Percentiles rank a stretch among this genome's conserved stretches.
These are phyloP conservation scores for Parazoanthus darwini DNA, from an alignment of 92 coral and sea anemone genomes.

Conservation along the genomic window DNA sequence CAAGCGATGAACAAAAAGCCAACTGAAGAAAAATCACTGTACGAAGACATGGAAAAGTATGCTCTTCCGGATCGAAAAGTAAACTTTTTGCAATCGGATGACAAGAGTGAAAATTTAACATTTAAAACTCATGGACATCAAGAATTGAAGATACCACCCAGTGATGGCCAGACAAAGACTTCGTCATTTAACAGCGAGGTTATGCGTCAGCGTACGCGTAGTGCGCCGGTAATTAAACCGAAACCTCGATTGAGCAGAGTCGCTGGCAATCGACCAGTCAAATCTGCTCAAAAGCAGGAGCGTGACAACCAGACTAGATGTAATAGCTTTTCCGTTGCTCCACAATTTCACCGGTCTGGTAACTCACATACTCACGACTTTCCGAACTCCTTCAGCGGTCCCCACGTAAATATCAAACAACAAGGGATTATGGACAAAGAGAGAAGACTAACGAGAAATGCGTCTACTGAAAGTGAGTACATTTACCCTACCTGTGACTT, in stretches of 20 bases:
- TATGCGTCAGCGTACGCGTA: conserved; percentile 10
- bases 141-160: not conserved
- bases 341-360: not conserved
- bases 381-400: not conserved
- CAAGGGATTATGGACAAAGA: not conserved
- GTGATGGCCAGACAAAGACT: not conserved
- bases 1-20: not conserved
- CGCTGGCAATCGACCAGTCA: not conserved
- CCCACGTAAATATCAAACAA: not conserved
- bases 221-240: conserved; percentile 6
- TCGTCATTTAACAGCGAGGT: not conserved
- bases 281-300: not conserved
- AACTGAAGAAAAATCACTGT: conserved; percentile 3
- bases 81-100: not conserved
- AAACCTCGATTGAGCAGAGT: conserved; percentile 1
- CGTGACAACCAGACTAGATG: not conserved
- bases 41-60: conserved; percentile 22
- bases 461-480: conserved; percentile 19
- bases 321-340: not conserved
- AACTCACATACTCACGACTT: too few relatives aligned
- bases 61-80: not conserved
- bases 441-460: conserved; percentile 11
- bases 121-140: not conserved
- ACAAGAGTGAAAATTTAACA: not conserved
- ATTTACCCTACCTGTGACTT: conserved; percentile 30